Percentiles rank a stretch among this genome's conserved stretches.
These are phyloP conservation scores for Drosophila limbata DNA, from an alignment of 2,888 invertebrate genomes.

Conservation along the genomic window DNA sequence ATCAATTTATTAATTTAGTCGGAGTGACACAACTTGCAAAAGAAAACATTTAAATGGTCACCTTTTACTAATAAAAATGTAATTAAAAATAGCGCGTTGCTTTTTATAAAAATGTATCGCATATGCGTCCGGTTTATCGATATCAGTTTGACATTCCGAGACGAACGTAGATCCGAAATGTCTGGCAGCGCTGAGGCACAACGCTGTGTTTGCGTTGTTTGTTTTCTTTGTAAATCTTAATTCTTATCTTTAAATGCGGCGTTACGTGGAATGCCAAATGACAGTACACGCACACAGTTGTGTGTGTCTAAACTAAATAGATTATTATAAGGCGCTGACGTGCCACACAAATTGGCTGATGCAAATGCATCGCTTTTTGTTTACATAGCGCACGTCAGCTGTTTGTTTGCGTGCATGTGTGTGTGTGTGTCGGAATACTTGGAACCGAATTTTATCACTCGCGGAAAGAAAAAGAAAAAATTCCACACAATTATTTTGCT, in stretches of 20 bases:
- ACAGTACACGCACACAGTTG: background rate
- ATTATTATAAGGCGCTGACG: background rate
- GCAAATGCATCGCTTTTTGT: conserved; percentile 37
- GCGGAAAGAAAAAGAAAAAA: conserved; percentile 15
- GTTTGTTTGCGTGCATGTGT: conserved; percentile 7
- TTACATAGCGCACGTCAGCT: conserved; percentile 55
- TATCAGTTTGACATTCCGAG: conserved; percentile 29
- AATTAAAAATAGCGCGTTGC: too few species aligned
- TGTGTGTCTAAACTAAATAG: background rate
- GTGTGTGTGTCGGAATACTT: conserved; percentile 24
- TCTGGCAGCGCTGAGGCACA: conserved; percentile 35
- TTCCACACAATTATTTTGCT: conserved; percentile 35
- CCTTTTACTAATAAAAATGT: too few species aligned
- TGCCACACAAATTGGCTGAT: background rate
- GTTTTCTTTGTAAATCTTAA: background rate
- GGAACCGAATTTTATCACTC: conserved; percentile 42
- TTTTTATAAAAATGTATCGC: conserved; percentile 2
- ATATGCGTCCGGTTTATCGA: conserved; percentile 28
- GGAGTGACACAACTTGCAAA: too few species aligned
- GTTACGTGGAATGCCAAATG: background rate
- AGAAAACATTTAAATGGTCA: too few species aligned
- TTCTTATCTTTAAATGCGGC: conserved; percentile 7
- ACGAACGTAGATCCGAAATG: background rate
- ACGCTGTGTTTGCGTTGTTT: conserved; percentile 2
- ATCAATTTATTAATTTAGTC: too few species aligned